These are phyloP conservation scores for Zootoca vivipara DNA, from an alignment of 2,113 vertebrate genomes.

Conservation along the genomic window DNA sequence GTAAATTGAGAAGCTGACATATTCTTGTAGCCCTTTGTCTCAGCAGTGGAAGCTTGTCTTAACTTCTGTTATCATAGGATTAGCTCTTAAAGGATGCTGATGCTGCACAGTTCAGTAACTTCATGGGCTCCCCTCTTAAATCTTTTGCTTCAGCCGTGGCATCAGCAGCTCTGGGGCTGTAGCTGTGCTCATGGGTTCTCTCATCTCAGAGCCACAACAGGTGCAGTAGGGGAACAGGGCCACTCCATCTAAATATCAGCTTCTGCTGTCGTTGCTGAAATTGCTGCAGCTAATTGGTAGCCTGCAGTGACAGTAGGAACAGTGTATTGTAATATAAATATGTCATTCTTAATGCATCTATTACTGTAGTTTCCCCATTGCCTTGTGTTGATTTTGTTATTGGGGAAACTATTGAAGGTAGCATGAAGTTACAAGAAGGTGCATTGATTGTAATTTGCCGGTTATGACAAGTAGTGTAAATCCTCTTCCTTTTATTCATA, in stretches of 20 bases:
- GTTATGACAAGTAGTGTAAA: not conserved
- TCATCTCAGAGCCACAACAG: not conserved
- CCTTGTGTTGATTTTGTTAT: not conserved
- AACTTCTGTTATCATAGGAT: not conserved
- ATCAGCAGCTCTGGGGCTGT: not conserved
- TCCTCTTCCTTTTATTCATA: not conserved
- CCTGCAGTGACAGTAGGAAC: not conserved
- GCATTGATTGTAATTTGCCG: not conserved
- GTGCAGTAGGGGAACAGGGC: not conserved
- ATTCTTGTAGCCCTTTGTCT: not conserved
- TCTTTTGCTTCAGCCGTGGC: not conserved
- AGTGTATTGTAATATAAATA: not conserved
- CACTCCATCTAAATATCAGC: not conserved
- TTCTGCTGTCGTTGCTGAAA: not conserved
- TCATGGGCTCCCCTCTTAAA: not conserved
- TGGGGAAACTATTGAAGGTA: not conserved
- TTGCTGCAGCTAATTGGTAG: not conserved
- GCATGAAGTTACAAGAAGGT: not conserved
- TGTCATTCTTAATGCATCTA: not conserved
- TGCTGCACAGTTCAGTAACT: not conserved
- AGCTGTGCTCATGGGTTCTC: not conserved
- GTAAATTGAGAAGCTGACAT: not conserved
- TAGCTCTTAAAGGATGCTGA: not conserved
- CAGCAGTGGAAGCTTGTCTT: not conserved
- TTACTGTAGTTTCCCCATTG: not conserved